Evolutionary conservation across 2,797 vertebrate genomes (phyloP).

Genomic region (Xerus rutilus): DNA sequence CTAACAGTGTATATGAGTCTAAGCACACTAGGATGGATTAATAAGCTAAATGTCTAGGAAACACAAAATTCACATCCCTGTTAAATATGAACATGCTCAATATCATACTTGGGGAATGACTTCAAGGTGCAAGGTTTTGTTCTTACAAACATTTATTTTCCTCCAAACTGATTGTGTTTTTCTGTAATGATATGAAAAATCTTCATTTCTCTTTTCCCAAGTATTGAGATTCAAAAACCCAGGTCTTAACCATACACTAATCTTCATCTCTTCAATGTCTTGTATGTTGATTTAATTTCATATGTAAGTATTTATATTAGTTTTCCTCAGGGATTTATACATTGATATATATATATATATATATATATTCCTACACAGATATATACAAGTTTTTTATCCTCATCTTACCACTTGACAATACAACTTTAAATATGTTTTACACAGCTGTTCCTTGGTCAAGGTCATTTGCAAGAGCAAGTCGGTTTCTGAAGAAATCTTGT

Average conservation of each 20-base stretch:
- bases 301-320: conserved; percentile 76
- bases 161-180: conserved; percentile 74
- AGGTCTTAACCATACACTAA: conserved; percentile 78
- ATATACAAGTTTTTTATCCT: conserved; percentile 81
- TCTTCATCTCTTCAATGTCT: conserved; percentile 76
- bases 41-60: conserved; percentile 64
- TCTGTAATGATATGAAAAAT: conserved; percentile 70
- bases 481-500: conserved; percentile 89
- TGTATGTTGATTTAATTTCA: conserved; percentile 77
- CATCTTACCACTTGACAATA: conserved; percentile 84
- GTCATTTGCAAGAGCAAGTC: conserved; percentile 89
- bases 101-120: conserved; percentile 72
- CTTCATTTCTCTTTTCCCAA: conserved; percentile 76
- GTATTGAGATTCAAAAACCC: conserved; percentile 71
- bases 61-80: conserved; percentile 71
- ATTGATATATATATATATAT: conserved; percentile 62
- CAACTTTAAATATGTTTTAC: conserved; percentile 87
- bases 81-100: conserved; percentile 71
- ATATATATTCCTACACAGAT: conserved; percentile 80
- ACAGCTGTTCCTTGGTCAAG: conserved; percentile 93
- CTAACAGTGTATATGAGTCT: conserved; percentile 41
- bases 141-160: conserved; percentile 83
- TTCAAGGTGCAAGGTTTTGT: conserved; percentile 79
- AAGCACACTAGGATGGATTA: conserved; percentile 29
- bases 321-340: conserved; percentile 79